Percentiles rank a stretch among this genome's conserved stretches.
Conservation (phyloP, 2,113 vertebrate genomes). For the Scalopus aquaticus region DNA sequence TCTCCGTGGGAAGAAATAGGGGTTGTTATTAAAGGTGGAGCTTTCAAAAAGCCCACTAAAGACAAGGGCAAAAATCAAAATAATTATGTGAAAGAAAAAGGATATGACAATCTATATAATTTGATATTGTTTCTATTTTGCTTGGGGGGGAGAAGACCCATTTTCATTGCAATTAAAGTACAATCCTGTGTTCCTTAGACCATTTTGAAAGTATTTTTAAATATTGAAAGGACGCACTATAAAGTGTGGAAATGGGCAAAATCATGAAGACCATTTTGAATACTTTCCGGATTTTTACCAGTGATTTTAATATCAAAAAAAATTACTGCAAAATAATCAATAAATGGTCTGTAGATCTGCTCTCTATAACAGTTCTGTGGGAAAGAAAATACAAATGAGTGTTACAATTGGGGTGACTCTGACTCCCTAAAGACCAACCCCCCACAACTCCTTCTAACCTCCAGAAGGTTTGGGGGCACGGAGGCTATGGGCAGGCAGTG, state of each 20-base stretch:
- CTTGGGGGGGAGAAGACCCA: not conserved
- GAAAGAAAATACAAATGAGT: not conserved
- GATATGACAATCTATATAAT: not conserved
- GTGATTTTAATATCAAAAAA: not conserved
- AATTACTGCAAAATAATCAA: constrained; percentile 4
- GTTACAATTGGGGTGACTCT: not conserved
- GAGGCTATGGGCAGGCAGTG: not conserved
- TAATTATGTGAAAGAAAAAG: not conserved
- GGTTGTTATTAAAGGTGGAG: not conserved
- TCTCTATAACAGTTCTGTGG: not conserved
- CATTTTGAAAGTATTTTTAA: constrained; percentile 39
- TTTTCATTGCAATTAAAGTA: constrained; percentile 13
- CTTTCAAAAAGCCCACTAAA: constrained; percentile 16
- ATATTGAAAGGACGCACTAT: not conserved
- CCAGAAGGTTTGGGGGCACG: not conserved
- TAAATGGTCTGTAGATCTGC: not conserved
- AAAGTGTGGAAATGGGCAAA: not conserved
- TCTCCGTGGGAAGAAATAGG: not conserved
- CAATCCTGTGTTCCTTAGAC: not conserved
- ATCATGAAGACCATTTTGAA: no score
- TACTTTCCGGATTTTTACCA: not conserved
- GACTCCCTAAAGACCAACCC: not conserved
- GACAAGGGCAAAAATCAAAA: not conserved
- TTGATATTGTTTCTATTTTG: not conserved
- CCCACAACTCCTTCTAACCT: not conserved